These are phyloP conservation scores for Hypolimnas misippus DNA, from an alignment of 2,888 invertebrate genomes.

Conservation along the genomic window DNA sequence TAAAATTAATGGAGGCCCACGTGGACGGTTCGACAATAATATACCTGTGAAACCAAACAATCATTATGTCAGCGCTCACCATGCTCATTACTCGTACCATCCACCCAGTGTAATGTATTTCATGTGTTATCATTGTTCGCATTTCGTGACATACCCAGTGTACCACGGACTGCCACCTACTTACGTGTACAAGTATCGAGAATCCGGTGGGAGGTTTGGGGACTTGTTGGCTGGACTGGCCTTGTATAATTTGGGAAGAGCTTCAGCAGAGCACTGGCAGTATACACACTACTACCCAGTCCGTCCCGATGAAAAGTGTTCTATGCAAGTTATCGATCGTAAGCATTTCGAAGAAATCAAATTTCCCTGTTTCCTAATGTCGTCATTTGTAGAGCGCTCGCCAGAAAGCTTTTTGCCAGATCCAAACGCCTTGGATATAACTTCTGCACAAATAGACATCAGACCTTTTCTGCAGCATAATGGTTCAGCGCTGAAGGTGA, in stretches of 20 bases:
- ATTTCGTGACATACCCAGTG: conserved; percentile 67
- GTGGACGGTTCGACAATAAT: conserved; percentile 52
- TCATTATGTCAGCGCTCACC: conserved; percentile 64
- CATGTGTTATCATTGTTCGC: conserved; percentile 64
- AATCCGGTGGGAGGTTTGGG: conserved; percentile 64
- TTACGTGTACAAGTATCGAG: conserved; percentile 71
- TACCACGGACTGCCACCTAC: conserved; percentile 68
- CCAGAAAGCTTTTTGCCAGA: conserved; percentile 49
- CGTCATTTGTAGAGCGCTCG: conserved; percentile 64
- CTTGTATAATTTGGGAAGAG: conserved; percentile 72
- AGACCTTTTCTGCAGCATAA: conserved; percentile 56
- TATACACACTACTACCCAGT: conserved; percentile 57
- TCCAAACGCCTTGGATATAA: conserved; percentile 60
- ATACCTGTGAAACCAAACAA: conserved; percentile 39
- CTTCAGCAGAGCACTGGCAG: conserved; percentile 54
- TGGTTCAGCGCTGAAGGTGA: conserved; percentile 57
- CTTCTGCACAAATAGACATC: conserved; percentile 61
- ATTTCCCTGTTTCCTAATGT: conserved; percentile 74
- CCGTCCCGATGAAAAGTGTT: conserved; percentile 63
- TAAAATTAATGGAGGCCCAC: conserved; percentile 62
- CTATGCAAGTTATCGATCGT: conserved; percentile 65
- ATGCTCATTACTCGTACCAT: conserved; percentile 70
- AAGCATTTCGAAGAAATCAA: conserved; percentile 64
- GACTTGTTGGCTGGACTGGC: conserved; percentile 70
- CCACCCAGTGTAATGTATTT: conserved; percentile 68